Conservation (phyloP, 2,888 invertebrate species). For the Resseliella maxima region DNA sequence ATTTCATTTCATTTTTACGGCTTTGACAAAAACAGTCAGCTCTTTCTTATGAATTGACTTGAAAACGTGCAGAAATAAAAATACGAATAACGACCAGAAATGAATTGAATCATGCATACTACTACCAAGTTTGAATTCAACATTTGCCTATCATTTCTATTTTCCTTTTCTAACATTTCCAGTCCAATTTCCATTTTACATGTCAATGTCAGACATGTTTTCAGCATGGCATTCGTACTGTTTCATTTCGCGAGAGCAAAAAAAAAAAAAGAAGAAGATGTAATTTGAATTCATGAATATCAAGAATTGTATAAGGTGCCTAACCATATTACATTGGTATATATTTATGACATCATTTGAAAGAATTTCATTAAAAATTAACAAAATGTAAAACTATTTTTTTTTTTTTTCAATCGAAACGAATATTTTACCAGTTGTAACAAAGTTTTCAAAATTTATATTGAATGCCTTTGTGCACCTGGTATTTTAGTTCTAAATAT, state of each 20-base stretch:
- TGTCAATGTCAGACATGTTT: slow-evolving; percentile 19
- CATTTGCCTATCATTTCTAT: not conserved
- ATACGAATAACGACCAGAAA: not conserved
- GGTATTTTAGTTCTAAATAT: not conserved
- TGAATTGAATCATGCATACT: not conserved
- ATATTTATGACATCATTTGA: too few species aligned
- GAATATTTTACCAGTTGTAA: not conserved
- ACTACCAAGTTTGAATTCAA: not conserved
- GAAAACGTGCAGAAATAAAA: not conserved
- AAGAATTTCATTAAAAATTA: not conserved
- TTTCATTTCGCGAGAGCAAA: not conserved
- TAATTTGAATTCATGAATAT: not conserved
- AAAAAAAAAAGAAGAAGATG: too few species aligned
- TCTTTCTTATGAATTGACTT: too few species aligned
- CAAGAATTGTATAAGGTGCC: too few species aligned
- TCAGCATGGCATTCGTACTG: too few species aligned
- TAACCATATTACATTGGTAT: too few species aligned
- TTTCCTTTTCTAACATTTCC: not conserved
- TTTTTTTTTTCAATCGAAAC: not conserved
- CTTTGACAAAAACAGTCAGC: not conserved
- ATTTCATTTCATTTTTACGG: not conserved
- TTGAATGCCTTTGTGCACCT: not conserved
- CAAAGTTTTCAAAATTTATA: not conserved
- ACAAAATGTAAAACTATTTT: not conserved
- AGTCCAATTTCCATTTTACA: not conserved